These are phyloP conservation scores for Oxyruncus cristatus DNA, from an alignment of 2,113 vertebrate genomes.

Conservation along the genomic window DNA sequence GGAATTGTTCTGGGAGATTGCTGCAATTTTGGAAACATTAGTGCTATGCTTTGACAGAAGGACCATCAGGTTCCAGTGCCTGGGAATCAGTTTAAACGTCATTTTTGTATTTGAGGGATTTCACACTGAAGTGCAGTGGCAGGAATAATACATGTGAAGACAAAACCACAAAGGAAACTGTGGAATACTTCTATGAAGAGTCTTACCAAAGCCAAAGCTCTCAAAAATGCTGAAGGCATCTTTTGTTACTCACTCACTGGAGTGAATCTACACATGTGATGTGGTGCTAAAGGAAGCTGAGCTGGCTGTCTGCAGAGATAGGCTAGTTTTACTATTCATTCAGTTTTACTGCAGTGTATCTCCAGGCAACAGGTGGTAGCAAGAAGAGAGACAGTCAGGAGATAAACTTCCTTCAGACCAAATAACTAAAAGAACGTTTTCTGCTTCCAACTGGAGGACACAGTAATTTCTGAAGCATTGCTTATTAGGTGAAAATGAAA, in stretches of 20 bases:
- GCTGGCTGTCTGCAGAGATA: not conserved
- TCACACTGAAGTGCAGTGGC: not conserved
- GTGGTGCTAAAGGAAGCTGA: not conserved
- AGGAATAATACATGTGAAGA: not conserved
- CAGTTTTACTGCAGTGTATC: not conserved
- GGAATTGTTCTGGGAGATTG: not conserved
- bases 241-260: not conserved
- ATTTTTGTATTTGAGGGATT: not conserved
- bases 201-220: not conserved
- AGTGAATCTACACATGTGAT: too few relatives aligned
- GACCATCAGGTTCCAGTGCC: not conserved
- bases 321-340: not conserved
- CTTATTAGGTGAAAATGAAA: not conserved
- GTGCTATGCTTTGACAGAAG: not conserved
- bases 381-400: not conserved
- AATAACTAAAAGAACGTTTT: not conserved
- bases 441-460: not conserved
- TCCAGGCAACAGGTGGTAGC: not conserved
- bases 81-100: not conserved
- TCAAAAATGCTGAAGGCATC: not conserved
- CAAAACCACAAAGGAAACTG: not conserved
- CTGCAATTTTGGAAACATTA: not conserved
- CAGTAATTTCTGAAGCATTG: not conserved
- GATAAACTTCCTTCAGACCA: not conserved
- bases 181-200: not conserved